Conservation (phyloP, 2,113 vertebrate species). For the Vombatus ursinus region DNA sequence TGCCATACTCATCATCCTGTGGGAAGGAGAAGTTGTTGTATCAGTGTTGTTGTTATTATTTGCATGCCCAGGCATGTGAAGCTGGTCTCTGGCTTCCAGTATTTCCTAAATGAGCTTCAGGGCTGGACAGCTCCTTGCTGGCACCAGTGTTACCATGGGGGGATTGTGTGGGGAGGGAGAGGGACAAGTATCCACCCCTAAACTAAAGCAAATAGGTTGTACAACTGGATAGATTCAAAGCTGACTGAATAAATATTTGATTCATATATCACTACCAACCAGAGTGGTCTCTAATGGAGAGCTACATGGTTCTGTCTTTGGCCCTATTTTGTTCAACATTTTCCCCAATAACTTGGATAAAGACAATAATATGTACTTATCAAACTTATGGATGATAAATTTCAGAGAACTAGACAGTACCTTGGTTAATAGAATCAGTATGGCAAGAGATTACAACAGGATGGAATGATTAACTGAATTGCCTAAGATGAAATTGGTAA, state of each 20-base stretch:
- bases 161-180: not conserved
- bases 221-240: not conserved
- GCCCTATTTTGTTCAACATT: not conserved
- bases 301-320: not conserved
- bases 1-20: not conserved
- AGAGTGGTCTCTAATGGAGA: not conserved
- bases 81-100: not conserved
- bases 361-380: not conserved
- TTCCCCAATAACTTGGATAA: not conserved
- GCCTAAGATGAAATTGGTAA: not conserved
- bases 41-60: not conserved
- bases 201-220: not conserved
- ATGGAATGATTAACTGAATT: not conserved
- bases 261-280: not conserved
- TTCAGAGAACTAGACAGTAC: not conserved
- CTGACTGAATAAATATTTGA: not conserved
- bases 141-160: not conserved
- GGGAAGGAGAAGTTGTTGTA: not conserved
- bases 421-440: not conserved
- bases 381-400: not conserved
- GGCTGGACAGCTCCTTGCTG: not conserved
- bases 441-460: not conserved
- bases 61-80: not conserved
- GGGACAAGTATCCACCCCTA: not conserved
- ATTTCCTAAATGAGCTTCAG: not conserved